Conservation (phyloP, 2,797 vertebrate species). For the Cephalopachus bancanus region DNA sequence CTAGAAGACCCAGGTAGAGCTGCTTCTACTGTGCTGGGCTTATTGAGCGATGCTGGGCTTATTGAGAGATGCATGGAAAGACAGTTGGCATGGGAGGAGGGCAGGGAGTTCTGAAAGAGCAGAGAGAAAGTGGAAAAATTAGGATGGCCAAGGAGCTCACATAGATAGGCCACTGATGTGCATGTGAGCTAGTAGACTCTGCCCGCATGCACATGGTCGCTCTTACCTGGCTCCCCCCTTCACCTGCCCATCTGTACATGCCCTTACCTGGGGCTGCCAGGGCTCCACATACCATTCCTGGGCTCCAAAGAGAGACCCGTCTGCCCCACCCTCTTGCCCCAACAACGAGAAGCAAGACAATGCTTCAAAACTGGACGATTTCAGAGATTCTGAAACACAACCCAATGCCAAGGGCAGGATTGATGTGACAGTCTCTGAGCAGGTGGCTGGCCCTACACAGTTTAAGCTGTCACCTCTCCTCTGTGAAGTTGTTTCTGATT, state of each 20-base stretch:
- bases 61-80: not conserved
- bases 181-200: not conserved
- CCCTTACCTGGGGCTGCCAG: not conserved
- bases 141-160: not conserved
- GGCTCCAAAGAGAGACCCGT: not conserved
- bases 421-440: not conserved
- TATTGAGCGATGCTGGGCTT: too few species aligned
- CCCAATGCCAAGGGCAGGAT: too few species aligned
- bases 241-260: not conserved
- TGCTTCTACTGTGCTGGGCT: not conserved
- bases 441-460: not conserved
- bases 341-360: not conserved
- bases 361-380: not conserved
- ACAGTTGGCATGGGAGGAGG: not conserved
- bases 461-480: not conserved
- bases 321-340: not conserved
- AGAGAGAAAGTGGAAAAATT: constrained; percentile 6
- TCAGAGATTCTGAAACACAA: not conserved
- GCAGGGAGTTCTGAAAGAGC: not conserved
- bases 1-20: not conserved
- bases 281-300: not conserved
- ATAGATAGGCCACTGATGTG: not conserved
- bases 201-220: not conserved
- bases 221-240: not conserved
- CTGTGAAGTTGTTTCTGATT: not conserved